A percentile compares a stretch with the other conserved stretches of the same genome.
Conservation (phyloP, 2,797 vertebrate species). For the Margarornis squamiger region DNA sequence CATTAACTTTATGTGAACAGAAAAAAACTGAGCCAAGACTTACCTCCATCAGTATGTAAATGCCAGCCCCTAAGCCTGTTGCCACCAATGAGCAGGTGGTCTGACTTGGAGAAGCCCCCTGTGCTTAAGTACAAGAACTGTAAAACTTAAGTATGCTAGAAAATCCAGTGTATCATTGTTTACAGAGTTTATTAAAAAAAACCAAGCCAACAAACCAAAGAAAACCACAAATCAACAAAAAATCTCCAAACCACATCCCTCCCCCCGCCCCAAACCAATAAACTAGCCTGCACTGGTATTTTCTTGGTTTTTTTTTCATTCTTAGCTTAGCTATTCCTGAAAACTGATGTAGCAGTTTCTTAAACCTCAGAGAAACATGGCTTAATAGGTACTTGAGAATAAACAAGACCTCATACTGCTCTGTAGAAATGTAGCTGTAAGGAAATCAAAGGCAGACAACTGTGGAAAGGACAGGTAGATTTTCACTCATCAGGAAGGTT, state of each 20-base stretch:
- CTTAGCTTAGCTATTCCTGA: not conserved
- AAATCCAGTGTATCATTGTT: too few relatives aligned
- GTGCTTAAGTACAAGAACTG: not conserved
- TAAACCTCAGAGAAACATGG: not conserved
- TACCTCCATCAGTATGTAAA: not conserved
- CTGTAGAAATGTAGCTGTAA: not conserved
- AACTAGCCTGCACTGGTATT: not conserved
- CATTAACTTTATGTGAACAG: not conserved
- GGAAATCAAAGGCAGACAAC: not conserved
- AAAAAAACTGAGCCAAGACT: not conserved
- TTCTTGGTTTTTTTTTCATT: not conserved
- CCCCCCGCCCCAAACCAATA: too few relatives aligned
- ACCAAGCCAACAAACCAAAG: too few relatives aligned
- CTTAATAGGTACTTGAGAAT: not conserved
- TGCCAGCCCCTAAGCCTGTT: not conserved
- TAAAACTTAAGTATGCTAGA: not conserved
- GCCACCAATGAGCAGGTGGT: not conserved
- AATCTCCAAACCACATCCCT: too few relatives aligned
- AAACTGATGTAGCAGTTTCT: not conserved
- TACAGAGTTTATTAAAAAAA: too few relatives aligned
- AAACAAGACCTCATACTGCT: not conserved
- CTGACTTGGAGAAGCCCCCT: not conserved
- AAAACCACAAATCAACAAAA: too few relatives aligned
- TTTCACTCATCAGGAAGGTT: not conserved
- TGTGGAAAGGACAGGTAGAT: not conserved